Conservation (phyloP, 64 coral and sea anemone species). For the Montipora sp. region DNA sequence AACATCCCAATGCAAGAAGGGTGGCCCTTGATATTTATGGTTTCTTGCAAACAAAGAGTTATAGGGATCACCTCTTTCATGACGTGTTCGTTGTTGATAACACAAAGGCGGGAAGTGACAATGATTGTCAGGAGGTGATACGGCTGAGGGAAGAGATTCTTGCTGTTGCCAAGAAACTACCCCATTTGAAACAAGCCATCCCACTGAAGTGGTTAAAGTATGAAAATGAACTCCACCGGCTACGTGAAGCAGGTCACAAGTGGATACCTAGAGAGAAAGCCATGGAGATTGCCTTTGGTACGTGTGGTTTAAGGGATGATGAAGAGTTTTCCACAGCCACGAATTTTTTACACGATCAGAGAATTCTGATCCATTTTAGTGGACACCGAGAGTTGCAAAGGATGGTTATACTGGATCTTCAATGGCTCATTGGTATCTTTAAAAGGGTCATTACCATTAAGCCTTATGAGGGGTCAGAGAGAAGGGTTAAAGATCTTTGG, state of each 20-base stretch:
- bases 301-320: background rate
- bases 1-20: too few relatives aligned
- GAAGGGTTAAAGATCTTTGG: background rate
- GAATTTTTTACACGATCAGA: background rate
- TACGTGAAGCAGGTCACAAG: background rate
- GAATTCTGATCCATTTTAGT: background rate
- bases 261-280: background rate
- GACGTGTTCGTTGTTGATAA: constrained; percentile 11
- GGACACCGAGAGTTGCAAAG: background rate
- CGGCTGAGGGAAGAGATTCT: background rate
- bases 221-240: background rate
- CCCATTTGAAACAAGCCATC: background rate
- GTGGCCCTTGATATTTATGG: background rate
- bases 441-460: background rate
- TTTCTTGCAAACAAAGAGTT: background rate
- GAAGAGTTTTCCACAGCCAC: background rate
- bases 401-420: constrained; percentile 6
- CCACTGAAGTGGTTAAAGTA: constrained; percentile 25
- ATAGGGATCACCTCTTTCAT: background rate
- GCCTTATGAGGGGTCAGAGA: background rate
- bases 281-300: background rate
- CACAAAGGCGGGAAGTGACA: background rate
- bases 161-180: background rate
- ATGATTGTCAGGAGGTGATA: background rate
- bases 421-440: constrained; percentile 28